A percentile compares a stretch with the other conserved stretches of the same genome.
phyloP scores from a whole-genome alignment of 2,113 vertebrate genomes.

The Gallinago jamesoni region DNA sequence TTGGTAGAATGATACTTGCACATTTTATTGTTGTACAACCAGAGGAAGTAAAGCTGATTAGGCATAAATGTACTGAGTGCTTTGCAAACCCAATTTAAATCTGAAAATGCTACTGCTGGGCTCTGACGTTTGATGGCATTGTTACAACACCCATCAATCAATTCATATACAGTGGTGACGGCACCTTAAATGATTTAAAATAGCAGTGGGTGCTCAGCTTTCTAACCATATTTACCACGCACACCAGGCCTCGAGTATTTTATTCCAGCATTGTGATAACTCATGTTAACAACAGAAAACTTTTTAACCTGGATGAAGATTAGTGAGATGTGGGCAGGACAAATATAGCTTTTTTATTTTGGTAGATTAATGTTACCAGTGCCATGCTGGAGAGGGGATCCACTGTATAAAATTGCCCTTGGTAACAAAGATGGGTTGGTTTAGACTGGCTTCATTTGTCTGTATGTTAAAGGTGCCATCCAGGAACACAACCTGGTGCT shows the following conservation, averaged over 20 bases:
- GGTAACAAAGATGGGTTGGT: not conserved
- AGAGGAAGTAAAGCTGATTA: not conserved
- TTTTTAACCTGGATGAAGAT: not conserved
- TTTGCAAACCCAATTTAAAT: not conserved
- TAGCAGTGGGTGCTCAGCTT: not conserved
- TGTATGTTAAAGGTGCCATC: not conserved
- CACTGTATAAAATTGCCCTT: not conserved
- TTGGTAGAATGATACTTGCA: not conserved
- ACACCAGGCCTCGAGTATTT: not conserved
- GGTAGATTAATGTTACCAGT: not conserved
- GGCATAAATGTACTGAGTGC: not conserved
- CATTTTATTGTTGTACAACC: not conserved
- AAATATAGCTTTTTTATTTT: not conserved
- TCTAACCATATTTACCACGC: not conserved
- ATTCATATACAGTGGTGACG: not conserved
- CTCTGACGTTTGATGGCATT: not conserved
- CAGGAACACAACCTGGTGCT: not conserved
- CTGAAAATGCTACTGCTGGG: not conserved
- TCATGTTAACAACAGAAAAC: not conserved
- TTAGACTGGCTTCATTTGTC: not conserved
- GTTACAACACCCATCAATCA: not conserved
- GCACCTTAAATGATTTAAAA: not conserved
- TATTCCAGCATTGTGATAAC: not conserved
- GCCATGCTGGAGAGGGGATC: fast-evolving
- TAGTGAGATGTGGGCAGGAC: not conserved